Evolutionary conservation across 2,888 invertebrate species (phyloP), one percentile per base, ranked within the genome.

Genomic region (Nasonovia ribisnigri): DNA sequence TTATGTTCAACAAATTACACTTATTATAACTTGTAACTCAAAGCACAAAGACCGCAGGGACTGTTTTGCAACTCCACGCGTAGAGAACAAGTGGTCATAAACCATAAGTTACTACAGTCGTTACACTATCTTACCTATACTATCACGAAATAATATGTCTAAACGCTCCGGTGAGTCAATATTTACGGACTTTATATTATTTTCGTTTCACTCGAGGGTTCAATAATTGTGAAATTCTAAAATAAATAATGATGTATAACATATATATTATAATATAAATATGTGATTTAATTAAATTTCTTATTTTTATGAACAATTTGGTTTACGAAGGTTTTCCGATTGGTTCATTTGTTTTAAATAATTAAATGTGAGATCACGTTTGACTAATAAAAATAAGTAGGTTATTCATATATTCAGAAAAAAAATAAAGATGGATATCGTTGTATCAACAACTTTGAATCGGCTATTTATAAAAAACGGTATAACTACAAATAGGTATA

Each of bases 141-240:
- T 26, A 92, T 60, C 92, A 87, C 87, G 87, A 88, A 88, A 92
- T 54, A 88, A 92, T 54, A 29, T 54, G 92, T 92, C 42, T 92
- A 88, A 92, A 92, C 13, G 51, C 54, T 8, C 57, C 84, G 26
- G 36, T 26, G 84, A 84, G 84, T 89, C 84, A 54, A 93, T 93
- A 84, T 93, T 93, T 89, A 89, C 77, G 36, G 57, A 43, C 60
- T 93, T 67, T 48, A 51, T 77, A 48, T 77, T 48, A 29, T 67
- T 92, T 87, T 60, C 36, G 24, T 86, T 86, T 60, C 46, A 57
- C 91, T 92, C 51, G 77, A 92, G 42, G 42, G 67, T 88, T 92
- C 42, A 29, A n/a, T 16, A 36, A 46, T 92, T 92, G 51, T 51
- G 88, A 67, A 88, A 92, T 92, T 92, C 26, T 24, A 51, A 92